Base-by-base conservation (phyloP, 2,113 vertebrate genomes). In the Thymallus thymallus region DNA sequence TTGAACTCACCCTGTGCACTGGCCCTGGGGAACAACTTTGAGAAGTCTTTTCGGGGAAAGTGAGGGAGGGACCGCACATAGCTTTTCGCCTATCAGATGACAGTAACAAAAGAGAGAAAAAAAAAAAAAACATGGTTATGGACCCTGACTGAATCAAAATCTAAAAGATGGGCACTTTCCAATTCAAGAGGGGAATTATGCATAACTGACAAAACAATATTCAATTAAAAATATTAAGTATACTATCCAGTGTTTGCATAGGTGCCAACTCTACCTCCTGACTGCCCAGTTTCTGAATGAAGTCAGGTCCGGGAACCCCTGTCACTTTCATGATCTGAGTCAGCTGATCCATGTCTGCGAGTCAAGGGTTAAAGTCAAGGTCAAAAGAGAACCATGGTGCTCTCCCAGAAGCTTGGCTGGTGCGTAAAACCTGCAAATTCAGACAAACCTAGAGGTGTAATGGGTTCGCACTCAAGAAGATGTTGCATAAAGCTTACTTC, bases 301-400 rank as follows among this genome's bases (percentile, higher is more conserved):
- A 98, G 71, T 98, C 97, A n/a, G 95, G 86, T 7, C 94, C 95
- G 0, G 97, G 97, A 5, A 95, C 91, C 51, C 97, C 97, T 0
- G 93, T 97, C 45, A 97, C 94, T 78, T 96, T 97, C 92, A 99
- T 92, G 84, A 99, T 99, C 92, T 97, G 96, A 72, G 94, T 96
- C 78, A 99, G 91, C 18, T 99, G 97, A 85, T 99, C 97, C 82
- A 99, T 94, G 89, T 99, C 97, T 99, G 85, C 51, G 64, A 62
- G 41, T 74, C 55, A 75, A 51, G 14, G 0, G 83, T 94, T 90
- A 94, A 89, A 89, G 91, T 85, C 80, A 83, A 86, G 81, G 79
- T 76, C 14, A 74, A 45, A 45, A 45, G 41, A 26, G 26, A 26
- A 26, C 26, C 26, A 26, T 26, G 1, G 26, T 2, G 26, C 26